phyloP scores from a whole-genome alignment of 2,113 vertebrate genomes.

The Phoenicopterus ruber region DNA sequence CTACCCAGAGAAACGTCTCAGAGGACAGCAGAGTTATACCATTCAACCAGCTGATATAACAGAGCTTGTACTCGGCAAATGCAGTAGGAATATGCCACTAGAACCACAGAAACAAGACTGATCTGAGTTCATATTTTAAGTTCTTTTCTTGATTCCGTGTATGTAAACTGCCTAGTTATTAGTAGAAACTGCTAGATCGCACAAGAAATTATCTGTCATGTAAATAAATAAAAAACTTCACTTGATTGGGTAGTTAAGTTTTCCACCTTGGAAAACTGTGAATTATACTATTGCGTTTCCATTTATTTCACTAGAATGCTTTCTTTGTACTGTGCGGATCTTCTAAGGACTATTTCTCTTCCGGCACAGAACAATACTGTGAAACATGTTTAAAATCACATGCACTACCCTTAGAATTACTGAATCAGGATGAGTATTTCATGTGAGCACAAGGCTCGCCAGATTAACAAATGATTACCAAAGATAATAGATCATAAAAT shows the following conservation, averaged over 20 bases:
- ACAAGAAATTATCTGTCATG: not conserved
- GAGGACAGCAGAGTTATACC: not conserved
- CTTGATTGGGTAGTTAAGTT: not conserved
- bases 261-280: not conserved
- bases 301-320: not conserved
- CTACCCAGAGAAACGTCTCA: not conserved
- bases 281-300: not conserved
- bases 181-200: not conserved
- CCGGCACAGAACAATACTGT: not conserved
- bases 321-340: not conserved
- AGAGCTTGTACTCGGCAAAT: not conserved
- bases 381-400: not conserved
- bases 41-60: not conserved
- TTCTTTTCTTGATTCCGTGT: not conserved
- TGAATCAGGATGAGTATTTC: not conserved
- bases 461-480: not conserved
- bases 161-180: not conserved
- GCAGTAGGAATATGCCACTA: not conserved
- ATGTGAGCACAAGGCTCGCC: not conserved
- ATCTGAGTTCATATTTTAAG: not conserved
- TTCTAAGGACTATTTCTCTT: not conserved
- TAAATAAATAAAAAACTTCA: not conserved
- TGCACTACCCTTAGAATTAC: not conserved
- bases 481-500: not conserved
- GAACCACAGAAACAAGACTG: not conserved